Conservation (phyloP, 2,888 invertebrate species). For the Priocnemis perturbator region DNA sequence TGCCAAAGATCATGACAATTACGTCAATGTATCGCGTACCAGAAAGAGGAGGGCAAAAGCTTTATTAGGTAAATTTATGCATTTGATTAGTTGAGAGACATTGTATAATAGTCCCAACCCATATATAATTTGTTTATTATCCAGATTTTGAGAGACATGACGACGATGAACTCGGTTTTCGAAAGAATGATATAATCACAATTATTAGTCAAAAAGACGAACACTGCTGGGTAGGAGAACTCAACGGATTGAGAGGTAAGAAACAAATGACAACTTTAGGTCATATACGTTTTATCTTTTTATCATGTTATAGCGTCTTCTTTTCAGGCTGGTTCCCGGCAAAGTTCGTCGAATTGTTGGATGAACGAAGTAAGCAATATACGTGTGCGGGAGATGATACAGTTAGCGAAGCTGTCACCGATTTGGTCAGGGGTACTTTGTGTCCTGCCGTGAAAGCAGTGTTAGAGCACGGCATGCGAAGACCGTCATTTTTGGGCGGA, state of each 20-base stretch:
- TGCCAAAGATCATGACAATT: slow-evolving; percentile 94
- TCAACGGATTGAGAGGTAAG: slow-evolving; percentile 91
- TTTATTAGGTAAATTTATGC: slow-evolving; percentile 79
- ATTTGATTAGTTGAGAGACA: too few relatives aligned
- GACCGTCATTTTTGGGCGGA: slow-evolving; percentile 90
- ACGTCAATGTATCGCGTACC: slow-evolving; percentile 93
- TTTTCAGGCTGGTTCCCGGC: slow-evolving; percentile 93
- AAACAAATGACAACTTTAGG: background rate
- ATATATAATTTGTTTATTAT: too few relatives aligned
- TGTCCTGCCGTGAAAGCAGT: slow-evolving; percentile 96
- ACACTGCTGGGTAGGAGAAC: slow-evolving; percentile 98
- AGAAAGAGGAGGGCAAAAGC: slow-evolving; percentile 95
- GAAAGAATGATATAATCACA: slow-evolving; percentile 98
- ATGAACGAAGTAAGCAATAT: slow-evolving; percentile 95
- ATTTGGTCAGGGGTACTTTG: slow-evolving; percentile 94
- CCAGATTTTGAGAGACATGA: slow-evolving; percentile 97
- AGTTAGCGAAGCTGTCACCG: slow-evolving; percentile 96
- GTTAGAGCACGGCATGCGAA: slow-evolving; percentile 95
- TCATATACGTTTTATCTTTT: too few relatives aligned
- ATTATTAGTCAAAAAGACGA: slow-evolving; percentile 98
- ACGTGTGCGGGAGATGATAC: slow-evolving; percentile 97
- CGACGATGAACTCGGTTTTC: slow-evolving; percentile 98
- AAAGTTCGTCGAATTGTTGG: slow-evolving; percentile 95
- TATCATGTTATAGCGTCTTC: slow-evolving; percentile 1
- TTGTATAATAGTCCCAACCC: too few relatives aligned